Conservation (phyloP, 2,797 vertebrate genomes). For the Pempheris klunzingeri region DNA sequence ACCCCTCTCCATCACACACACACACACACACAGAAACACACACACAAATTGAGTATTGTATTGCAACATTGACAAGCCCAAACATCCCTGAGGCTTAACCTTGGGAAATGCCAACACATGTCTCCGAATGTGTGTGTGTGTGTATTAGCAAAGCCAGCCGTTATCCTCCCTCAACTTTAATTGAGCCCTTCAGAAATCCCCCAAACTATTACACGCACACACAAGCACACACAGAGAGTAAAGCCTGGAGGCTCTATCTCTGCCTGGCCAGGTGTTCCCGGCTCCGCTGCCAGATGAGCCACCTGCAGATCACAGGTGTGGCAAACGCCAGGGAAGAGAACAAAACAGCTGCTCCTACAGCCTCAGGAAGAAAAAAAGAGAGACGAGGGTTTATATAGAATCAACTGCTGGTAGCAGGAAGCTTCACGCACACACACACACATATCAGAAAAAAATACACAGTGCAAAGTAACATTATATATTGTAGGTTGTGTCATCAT, state of each 20-base stretch:
- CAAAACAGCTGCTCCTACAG: constrained; percentile 89
- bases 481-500: constrained; percentile 39
- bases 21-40: constrained; percentile 22
- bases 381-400: constrained; percentile 67
- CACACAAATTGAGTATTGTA: constrained; percentile 42
- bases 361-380: constrained; percentile 69
- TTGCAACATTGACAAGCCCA: constrained; percentile 77
- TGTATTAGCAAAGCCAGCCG: constrained; percentile 57
- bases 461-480: constrained; percentile 32
- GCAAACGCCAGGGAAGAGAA: constrained; percentile 75
- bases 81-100: constrained; percentile 78
- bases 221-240: constrained; percentile 44
- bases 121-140: constrained; percentile 35
- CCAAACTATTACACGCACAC: constrained; percentile 51
- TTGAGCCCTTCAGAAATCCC: constrained; percentile 78
- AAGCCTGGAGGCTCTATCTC: constrained; percentile 76
- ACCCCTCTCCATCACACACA: constrained; percentile 5
- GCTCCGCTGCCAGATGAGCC: constrained; percentile 88
- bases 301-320: constrained; percentile 93
- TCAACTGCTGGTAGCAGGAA: constrained; percentile 66
- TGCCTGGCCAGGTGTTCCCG: constrained; percentile 87
- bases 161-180: constrained; percentile 81
- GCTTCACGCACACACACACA: constrained; percentile 31
- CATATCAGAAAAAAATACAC: constrained; percentile 43
- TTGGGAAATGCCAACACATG: constrained; percentile 80